These are phyloP conservation scores for Cynocephalus volans DNA, from an alignment of 2,113 vertebrate species.

Conservation along the genomic window DNA sequence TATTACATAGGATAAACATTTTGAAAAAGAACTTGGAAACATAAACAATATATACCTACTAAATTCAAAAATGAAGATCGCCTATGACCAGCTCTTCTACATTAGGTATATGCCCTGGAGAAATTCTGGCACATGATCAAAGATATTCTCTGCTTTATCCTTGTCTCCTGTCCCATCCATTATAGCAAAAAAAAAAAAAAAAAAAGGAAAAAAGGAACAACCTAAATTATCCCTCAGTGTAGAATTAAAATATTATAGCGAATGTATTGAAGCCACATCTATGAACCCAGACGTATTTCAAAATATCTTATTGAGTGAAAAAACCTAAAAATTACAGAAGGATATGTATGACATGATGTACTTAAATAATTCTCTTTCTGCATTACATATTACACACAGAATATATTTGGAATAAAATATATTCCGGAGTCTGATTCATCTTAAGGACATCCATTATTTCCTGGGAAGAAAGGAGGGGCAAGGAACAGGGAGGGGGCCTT, in stretches of 20 bases:
- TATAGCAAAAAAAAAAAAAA: background rate
- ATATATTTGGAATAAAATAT: background rate
- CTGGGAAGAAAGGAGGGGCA: background rate
- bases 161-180: background rate
- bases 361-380: background rate
- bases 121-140: background rate
- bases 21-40: background rate
- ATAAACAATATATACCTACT: background rate
- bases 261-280: background rate
- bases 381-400: background rate
- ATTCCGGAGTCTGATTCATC: background rate
- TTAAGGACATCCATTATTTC: background rate
- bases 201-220: background rate
- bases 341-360: background rate
- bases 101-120: background rate
- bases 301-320: background rate
- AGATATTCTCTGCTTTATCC: background rate
- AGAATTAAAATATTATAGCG: background rate
- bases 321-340: background rate
- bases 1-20: background rate
- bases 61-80: background rate
- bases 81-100: background rate
- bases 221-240: background rate
- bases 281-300: background rate
- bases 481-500: background rate